Evolutionary conservation across 2,888 invertebrate species (phyloP).

Genomic region (Steromphala cineraria): DNA sequence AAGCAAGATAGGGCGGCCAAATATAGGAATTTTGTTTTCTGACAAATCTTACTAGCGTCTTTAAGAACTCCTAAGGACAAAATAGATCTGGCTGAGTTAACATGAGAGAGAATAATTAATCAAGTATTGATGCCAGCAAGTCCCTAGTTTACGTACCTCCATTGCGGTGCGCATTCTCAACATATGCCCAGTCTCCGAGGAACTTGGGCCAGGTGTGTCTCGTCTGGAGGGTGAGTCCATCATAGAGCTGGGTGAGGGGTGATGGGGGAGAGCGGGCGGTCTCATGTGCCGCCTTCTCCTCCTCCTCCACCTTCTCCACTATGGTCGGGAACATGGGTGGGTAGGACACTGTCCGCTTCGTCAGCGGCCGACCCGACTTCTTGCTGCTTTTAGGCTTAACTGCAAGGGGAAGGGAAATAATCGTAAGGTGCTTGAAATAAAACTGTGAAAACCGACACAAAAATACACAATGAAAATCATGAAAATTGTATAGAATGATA

Average conservation of each 20-base stretch:
- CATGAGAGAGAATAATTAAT: too few species aligned
- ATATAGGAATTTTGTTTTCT: too few species aligned
- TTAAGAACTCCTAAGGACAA: too few species aligned
- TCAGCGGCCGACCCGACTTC: constrained; percentile 29
- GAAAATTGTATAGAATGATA: too few species aligned
- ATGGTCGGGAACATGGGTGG: constrained; percentile 56
- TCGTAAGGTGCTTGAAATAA: too few species aligned
- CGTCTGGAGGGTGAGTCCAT: constrained; percentile 52
- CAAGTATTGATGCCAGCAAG: too few species aligned
- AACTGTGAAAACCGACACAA: too few species aligned
- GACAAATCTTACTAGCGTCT: too few species aligned
- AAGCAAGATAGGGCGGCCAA: too few species aligned
- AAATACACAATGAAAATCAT: too few species aligned
- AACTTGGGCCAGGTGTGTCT: constrained; percentile 56
- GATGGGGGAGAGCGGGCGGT: constrained; percentile 53
- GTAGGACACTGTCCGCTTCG: constrained; percentile 46
- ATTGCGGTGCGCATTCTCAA: constrained; percentile 28
- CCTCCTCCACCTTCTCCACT: constrained; percentile 76
- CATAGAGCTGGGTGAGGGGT: constrained; percentile 62
- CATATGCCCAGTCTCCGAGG: constrained; percentile 55
- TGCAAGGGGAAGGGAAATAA: not conserved
- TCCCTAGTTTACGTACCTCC: not conserved
- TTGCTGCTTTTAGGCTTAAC: not conserved
- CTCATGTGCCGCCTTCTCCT: constrained; percentile 75
- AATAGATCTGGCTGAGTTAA: too few species aligned